Conservation (phyloP, 2,888 invertebrate genomes). For the Drosophila nigricruria region DNA sequence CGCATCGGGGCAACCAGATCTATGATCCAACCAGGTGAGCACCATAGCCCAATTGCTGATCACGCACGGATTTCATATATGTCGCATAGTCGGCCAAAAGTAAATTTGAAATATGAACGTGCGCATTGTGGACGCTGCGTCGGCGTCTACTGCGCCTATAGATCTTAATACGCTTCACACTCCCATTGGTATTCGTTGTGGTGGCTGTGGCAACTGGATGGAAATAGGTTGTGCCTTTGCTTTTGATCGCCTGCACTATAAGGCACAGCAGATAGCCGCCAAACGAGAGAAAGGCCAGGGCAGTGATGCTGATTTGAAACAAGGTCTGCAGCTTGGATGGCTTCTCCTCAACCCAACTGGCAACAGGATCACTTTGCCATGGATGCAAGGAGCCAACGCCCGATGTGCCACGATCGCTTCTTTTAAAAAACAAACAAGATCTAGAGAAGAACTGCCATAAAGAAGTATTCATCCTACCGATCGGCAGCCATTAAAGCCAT, state of each 20-base stretch:
- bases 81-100: constrained; percentile 50
- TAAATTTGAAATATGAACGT: constrained; percentile 9
- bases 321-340: constrained; percentile 90
- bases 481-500: constrained; percentile 79
- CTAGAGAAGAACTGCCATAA: not conserved
- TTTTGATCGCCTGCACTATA: constrained; percentile 90
- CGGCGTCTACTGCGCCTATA: constrained; percentile 78
- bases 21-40: constrained; percentile 85
- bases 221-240: constrained; percentile 86
- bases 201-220: constrained; percentile 81
- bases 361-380: constrained; percentile 36
- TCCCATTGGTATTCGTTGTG: constrained; percentile 67
- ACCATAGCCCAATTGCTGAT: constrained; percentile 41
- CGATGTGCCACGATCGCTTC: constrained; percentile 19
- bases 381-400: constrained; percentile 9
- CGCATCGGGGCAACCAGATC: constrained; percentile 85
- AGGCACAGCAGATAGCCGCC: constrained; percentile 93
- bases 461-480: constrained; percentile 58
- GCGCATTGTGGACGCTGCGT: constrained; percentile 13
- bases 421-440: not conserved
- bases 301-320: constrained; percentile 92
- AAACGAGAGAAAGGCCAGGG: constrained; percentile 93
- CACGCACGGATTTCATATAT: constrained; percentile 58
- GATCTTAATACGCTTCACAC: constrained; percentile 83
- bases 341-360: constrained; percentile 82